Conservation (phyloP, 2,797 vertebrate species). For the Manis pentadactyla region DNA sequence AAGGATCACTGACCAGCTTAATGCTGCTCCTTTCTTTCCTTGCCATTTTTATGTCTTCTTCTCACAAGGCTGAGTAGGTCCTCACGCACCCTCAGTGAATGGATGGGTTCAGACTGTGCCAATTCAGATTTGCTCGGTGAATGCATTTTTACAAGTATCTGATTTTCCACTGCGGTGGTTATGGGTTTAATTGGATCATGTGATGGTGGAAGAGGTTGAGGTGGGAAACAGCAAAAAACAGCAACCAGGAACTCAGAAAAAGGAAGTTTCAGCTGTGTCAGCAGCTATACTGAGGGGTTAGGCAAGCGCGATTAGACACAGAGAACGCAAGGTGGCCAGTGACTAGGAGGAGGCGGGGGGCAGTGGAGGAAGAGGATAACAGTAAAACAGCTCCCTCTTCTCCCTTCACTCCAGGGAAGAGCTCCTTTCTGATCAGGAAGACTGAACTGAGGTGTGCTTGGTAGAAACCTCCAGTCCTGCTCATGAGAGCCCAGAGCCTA, state of each 20-base stretch:
- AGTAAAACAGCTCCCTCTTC: not conserved
- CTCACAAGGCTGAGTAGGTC: not conserved
- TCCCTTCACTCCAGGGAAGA: not conserved
- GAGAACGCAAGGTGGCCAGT: not conserved
- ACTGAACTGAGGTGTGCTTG: not conserved
- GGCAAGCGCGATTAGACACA: not conserved
- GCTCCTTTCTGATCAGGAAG: not conserved
- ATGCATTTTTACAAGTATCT: constrained; percentile 25
- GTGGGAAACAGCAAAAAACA: not conserved
- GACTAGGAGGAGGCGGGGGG: not conserved
- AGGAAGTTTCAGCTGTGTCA: not conserved
- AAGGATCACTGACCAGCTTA: not conserved
- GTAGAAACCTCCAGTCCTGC: not conserved
- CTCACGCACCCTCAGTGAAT: not conserved
- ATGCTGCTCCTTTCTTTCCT: not conserved
- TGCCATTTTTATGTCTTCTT: constrained; percentile 1
- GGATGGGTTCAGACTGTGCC: not conserved
- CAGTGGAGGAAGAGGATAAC: no score
- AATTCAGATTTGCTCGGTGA: not conserved
- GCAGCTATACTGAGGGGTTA: not conserved
- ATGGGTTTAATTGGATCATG: not conserved
- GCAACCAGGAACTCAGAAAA: not conserved
- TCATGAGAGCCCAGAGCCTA: not conserved
- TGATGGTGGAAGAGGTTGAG: not conserved
- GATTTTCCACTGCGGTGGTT: constrained; percentile 40